phyloP scores from a whole-genome alignment of 2,888 invertebrate species.

The Platycheirus rosarum region DNA sequence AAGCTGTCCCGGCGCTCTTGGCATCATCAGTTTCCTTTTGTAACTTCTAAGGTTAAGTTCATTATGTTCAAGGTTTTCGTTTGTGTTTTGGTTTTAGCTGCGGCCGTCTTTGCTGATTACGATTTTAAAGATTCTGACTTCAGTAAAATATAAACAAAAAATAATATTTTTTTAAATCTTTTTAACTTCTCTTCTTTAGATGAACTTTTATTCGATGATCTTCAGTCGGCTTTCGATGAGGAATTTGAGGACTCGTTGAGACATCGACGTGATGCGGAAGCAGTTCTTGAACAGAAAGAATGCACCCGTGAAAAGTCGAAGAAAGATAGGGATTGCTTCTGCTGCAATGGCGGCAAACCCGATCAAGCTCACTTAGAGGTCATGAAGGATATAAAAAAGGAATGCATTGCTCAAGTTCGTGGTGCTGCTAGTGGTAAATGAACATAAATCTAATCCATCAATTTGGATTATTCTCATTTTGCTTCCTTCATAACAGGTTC shows the following conservation, averaged over 20 bases:
- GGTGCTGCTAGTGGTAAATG: slow-evolving; percentile 71
- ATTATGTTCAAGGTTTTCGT: slow-evolving; percentile 74
- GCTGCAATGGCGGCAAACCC: slow-evolving; percentile 75
- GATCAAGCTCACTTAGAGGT: slow-evolving; percentile 67
- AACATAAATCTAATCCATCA: neutral
- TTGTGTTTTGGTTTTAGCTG: slow-evolving; percentile 55
- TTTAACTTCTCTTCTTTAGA: slow-evolving; percentile 61
- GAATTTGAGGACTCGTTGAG: slow-evolving; percentile 54
- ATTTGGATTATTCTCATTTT: neutral
- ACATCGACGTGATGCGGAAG: slow-evolving; percentile 68
- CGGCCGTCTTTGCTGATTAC: slow-evolving; percentile 72
- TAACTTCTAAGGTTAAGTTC: slow-evolving; percentile 39
- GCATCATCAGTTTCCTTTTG: slow-evolving; percentile 51
- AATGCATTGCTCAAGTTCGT: slow-evolving; percentile 73
- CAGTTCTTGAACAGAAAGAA: slow-evolving; percentile 46
- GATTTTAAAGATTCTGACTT: slow-evolving; percentile 76
- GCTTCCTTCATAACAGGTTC: slow-evolving; percentile 59
- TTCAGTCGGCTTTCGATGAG: slow-evolving; percentile 66
- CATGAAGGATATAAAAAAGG: slow-evolving; percentile 66
- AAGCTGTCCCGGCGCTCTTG: slow-evolving; percentile 13
- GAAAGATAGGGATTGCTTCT: slow-evolving; percentile 64
- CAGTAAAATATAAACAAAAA: slow-evolving; percentile 69
- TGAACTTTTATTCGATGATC: slow-evolving; percentile 75
- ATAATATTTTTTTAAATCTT: neutral
- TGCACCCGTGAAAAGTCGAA: slow-evolving; percentile 65